These are phyloP conservation scores for Rhinella marina DNA, from an alignment of 2,797 vertebrate species.

Conservation along the genomic window DNA sequence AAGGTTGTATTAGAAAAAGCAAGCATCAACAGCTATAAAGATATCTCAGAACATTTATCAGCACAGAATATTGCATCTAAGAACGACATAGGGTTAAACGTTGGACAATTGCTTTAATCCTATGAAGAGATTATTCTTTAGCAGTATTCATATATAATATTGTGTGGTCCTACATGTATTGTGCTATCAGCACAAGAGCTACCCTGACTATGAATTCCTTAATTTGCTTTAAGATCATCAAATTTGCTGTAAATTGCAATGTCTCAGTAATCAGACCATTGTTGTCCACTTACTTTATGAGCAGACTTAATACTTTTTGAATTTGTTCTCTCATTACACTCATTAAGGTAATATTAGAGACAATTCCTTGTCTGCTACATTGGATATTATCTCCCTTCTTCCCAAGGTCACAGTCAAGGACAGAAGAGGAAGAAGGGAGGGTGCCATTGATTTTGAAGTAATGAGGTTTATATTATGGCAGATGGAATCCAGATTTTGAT, in stretches of 20 bases:
- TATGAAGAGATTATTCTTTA: not conserved
- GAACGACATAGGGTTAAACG: not conserved
- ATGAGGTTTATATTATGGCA: slow-evolving; percentile 62
- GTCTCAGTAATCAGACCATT: not conserved
- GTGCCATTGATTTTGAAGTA: slow-evolving; percentile 62
- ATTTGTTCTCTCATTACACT: not conserved
- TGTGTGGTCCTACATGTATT: not conserved
- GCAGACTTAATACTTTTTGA: not conserved
- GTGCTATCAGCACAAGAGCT: not conserved
- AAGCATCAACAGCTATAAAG: not conserved
- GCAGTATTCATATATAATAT: not conserved
- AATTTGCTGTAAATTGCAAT: not conserved
- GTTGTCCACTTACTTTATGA: not conserved
- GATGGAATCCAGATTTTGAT: slow-evolving; percentile 62
- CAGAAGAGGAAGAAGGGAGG: slow-evolving; percentile 45
- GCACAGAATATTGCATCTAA: not conserved
- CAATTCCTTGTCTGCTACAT: slow-evolving; percentile 20
- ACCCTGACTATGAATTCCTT: not conserved
- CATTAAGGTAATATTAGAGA: slow-evolving; percentile 42
- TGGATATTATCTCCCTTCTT: slow-evolving; percentile 54
- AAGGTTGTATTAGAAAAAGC: not conserved
- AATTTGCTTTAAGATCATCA: not conserved
- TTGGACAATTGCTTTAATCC: not conserved
- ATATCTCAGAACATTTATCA: not conserved
- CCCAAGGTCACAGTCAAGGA: slow-evolving; percentile 56